phyloP scores from a whole-genome alignment of 2,113 vertebrate genomes.

The Ivindomyrus marchei region DNA sequence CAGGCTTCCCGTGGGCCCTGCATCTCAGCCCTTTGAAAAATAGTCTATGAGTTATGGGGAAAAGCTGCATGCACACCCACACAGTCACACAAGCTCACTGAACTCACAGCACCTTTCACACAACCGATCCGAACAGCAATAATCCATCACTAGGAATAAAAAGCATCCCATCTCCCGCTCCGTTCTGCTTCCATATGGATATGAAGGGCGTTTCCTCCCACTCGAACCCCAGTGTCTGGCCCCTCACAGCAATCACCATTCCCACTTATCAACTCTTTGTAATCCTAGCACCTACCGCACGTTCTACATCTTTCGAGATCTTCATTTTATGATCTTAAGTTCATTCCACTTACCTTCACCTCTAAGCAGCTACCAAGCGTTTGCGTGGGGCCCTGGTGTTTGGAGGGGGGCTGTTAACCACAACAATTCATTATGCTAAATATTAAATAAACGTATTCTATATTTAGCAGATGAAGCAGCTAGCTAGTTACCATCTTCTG shows the following conservation, averaged over 20 bases:
- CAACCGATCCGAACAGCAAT: not conserved
- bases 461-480: not conserved
- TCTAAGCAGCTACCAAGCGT: not conserved
- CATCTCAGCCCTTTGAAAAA: conserved; percentile 6
- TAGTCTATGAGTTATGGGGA: not conserved
- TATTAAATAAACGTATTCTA: not conserved
- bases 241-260: not conserved
- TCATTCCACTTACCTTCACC: not conserved
- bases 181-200: not conserved
- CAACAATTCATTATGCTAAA: not conserved
- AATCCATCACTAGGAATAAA: not conserved
- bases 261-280: not conserved
- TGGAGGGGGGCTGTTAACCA: not conserved
- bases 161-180: not conserved
- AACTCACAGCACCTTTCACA: not conserved
- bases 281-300: not conserved
- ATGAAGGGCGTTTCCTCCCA: not conserved
- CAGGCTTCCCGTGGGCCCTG: not conserved
- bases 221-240: not conserved
- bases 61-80: not conserved
- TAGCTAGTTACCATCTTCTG: not conserved
- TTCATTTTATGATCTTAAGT: not conserved
- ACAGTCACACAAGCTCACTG: not conserved
- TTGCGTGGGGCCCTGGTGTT: not conserved
- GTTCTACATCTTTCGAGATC: not conserved